Percentiles rank a stretch among this genome's conserved stretches.
phyloP scores from a whole-genome alignment of 1,140 invertebrate species.

The Chironomus striatipennis region DNA sequence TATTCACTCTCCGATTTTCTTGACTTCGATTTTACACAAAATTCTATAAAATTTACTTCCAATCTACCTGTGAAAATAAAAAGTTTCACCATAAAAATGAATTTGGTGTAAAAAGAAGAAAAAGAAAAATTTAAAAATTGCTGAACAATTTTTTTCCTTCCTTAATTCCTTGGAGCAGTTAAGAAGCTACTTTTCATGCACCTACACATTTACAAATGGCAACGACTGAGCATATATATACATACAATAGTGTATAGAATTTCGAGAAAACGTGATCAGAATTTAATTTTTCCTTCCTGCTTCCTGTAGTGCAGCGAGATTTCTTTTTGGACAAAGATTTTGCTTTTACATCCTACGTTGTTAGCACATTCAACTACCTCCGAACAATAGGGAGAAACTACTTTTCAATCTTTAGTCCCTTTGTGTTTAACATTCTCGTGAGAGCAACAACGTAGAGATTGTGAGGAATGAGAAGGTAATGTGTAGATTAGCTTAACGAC shows the following conservation, averaged over 20 bases:
- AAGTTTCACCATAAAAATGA: neutral
- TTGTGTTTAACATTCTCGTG: neutral
- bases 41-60: neutral
- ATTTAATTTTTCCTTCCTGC: slow-evolving; percentile 20
- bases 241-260: too few species aligned
- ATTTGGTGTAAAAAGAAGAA: neutral
- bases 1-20: neutral
- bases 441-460: too few species aligned
- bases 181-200: neutral
- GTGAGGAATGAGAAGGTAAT: neutral
- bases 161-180: too few species aligned
- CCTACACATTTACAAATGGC: neutral
- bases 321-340: neutral
- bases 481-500: neutral
- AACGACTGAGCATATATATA: too few species aligned
- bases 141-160: neutral
- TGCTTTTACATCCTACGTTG: neutral
- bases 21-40: neutral
- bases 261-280: slow-evolving; percentile 14
- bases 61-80: neutral
- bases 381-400: neutral
- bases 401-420: neutral
- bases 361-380: neutral
- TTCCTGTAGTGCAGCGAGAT: neutral
- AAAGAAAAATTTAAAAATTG: slow-evolving; percentile 8